phyloP scores from a whole-genome alignment of 2,113 vertebrate genomes.

The Apodemus speciosus region DNA sequence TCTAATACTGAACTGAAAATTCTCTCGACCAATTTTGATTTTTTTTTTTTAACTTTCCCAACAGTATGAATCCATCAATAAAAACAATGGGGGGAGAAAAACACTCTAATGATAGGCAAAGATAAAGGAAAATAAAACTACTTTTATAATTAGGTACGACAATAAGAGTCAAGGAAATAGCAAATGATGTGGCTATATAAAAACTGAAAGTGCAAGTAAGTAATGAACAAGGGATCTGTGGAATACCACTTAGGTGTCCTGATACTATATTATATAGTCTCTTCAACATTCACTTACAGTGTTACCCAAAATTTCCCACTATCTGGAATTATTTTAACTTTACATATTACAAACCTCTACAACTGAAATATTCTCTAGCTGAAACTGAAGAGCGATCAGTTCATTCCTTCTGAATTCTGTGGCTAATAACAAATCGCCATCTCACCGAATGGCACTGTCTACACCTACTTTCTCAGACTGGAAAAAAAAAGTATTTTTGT shows the following conservation, averaged over 20 bases:
- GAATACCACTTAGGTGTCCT: neutral
- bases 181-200: neutral
- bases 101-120: neutral
- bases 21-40: neutral
- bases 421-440: neutral
- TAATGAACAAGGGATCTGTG: neutral
- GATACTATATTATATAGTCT: neutral
- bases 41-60: neutral
- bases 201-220: neutral
- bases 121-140: neutral
- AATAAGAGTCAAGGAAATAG: neutral
- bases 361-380: neutral
- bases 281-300: neutral
- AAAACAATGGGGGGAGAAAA: neutral
- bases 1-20: neutral
- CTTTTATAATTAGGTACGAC: slow-evolving; percentile 1
- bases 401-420: neutral
- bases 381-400: neutral
- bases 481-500: neutral
- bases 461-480: neutral
- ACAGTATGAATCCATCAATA: neutral
- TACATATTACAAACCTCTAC: neutral
- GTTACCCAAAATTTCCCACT: neutral
- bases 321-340: neutral
- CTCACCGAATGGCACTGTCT: neutral